Evolutionary conservation across 2,113 vertebrate genomes (phyloP), one percentile per base, ranked within the genome.

Genomic region (Urocolius indicus): DNA sequence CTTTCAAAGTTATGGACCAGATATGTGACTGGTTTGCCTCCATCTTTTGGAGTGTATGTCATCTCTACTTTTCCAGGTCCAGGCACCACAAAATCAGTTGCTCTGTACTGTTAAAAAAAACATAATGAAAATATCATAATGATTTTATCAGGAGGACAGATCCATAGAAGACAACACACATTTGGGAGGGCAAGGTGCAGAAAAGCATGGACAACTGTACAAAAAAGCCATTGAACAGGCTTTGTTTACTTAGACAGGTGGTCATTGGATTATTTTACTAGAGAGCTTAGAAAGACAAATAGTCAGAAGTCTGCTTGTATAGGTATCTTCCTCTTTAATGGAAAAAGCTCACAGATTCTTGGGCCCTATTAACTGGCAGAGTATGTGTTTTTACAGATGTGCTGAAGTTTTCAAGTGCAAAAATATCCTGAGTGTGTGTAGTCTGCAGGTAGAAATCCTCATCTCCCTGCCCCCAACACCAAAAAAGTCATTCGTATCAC

Each of bases 1-100:
- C 99, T 99, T 98, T 99, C 95, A 98, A 99, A 99, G 48, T 99
- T 97, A 95, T 99, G 98, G 55, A 99, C 94, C 29, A 98, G 57
- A 57, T 98, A 99, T 9, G 98, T 99, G 41, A 98, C 94, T 17
- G 98, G 97, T 80, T 98, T 97, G 87, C 96, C 93, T 65, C 99
- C 99, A 11, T 96, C 96, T 41, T 49, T 71, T 8, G 99, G 99
- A 2, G 98, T 99, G 94, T 99, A 99, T 30, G 94, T 99, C 98
- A 99, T 99, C 97, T 99, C 99, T 84, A 99, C 98, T 91, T 97
- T 99, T 71, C 99, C 99, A 65, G 99, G 99, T 5, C 99, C 99
- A 11, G 99, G 98, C 72, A 99, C 99, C 54, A 99, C 99, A 92
- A 99, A 99, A 98, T 99, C 99, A 48, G 99, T 99, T 94, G 99